Conservation (phyloP, 2,797 vertebrate species). For the Catostomus latipinnis region DNA sequence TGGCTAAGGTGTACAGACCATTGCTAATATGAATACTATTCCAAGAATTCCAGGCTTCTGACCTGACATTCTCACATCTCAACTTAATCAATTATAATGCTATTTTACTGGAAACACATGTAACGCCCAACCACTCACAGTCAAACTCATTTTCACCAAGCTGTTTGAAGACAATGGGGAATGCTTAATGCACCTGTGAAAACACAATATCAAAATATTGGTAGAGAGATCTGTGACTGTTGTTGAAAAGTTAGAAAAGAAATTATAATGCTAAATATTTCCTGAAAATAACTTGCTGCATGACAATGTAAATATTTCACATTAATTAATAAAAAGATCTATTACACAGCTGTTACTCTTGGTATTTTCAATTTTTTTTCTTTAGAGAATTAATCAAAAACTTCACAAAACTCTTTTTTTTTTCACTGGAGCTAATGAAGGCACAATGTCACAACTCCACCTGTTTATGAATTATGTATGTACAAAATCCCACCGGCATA, state of each 20-base stretch:
- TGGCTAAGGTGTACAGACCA: not conserved
- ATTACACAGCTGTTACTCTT: conserved; percentile 41
- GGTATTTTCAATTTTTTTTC: not conserved
- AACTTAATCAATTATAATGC: conserved; percentile 55
- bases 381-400: conserved; percentile 28
- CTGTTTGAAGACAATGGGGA: conserved; percentile 81
- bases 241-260: conserved; percentile 81
- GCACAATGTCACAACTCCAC: conserved; percentile 17
- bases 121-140: conserved; percentile 48
- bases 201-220: conserved; percentile 88
- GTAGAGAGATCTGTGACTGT: conserved; percentile 80
- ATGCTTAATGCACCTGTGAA: conserved; percentile 90
- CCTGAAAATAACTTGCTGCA: conserved; percentile 89
- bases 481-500: conserved; percentile 3
- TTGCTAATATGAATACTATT: conserved; percentile 29
- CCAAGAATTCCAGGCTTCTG: conserved; percentile 48
- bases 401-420: not conserved
- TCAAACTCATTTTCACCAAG: conserved; percentile 82
- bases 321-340: conserved; percentile 74
- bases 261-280: conserved; percentile 90
- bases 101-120: conserved; percentile 79
- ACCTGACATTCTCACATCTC: conserved; percentile 49
- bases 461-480: conserved; percentile 23
- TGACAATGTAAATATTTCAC: conserved; percentile 86
- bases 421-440: conserved; percentile 24